Conservation (phyloP, 2,113 vertebrate species). For the Rousettus leschenaultii region DNA sequence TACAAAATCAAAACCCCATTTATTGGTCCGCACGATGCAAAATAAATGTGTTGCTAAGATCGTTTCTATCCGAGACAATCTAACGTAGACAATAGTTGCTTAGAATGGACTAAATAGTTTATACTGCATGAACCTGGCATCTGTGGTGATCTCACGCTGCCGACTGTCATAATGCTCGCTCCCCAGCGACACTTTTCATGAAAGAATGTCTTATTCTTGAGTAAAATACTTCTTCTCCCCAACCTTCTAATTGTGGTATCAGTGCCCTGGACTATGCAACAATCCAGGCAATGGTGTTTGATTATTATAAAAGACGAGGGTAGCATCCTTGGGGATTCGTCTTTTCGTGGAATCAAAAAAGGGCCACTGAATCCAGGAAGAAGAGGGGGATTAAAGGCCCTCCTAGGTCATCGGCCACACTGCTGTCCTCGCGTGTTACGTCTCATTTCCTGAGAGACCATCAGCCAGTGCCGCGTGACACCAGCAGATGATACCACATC, state of each 20-base stretch:
- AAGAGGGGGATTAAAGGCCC: not conserved
- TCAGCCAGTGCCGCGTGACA: not conserved
- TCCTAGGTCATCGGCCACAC: not conserved
- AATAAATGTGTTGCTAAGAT: not conserved
- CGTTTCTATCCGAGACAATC: not conserved
- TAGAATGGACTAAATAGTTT: not conserved
- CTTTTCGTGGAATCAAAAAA: not conserved
- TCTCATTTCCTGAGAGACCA: not conserved
- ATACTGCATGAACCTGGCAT: not conserved
- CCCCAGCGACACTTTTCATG: not conserved
- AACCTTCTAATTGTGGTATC: not conserved
- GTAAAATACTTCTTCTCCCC: not conserved
- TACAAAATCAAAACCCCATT: constrained; percentile 30
- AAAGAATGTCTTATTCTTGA: not conserved
- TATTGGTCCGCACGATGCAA: not conserved
- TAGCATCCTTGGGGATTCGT: not conserved
- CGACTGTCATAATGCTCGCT: not conserved
- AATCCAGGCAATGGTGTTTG: not conserved
- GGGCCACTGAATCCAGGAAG: not conserved
- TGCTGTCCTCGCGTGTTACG: not conserved
- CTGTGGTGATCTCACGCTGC: not conserved
- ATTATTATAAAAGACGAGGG: not conserved
- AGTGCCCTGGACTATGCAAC: not conserved
- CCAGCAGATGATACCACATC: not conserved
- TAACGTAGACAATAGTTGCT: not conserved